phyloP scores from a whole-genome alignment of 2,888 invertebrate genomes.

The Phragmatobia fuliginosa region DNA sequence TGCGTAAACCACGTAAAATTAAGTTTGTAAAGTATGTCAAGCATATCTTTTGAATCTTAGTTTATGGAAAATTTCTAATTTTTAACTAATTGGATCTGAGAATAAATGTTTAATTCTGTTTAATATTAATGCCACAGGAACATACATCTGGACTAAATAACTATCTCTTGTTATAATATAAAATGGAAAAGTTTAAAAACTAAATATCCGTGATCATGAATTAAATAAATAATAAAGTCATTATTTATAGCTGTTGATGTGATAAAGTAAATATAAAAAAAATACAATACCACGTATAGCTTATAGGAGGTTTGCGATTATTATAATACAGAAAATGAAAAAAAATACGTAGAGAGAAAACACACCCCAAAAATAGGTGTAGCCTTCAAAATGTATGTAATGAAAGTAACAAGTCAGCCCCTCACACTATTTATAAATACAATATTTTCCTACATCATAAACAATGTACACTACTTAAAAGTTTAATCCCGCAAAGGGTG shows the following conservation, averaged over 20 bases:
- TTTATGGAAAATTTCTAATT: not conserved
- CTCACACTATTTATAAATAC: constrained; percentile 13
- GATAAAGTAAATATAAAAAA: too few relatives aligned
- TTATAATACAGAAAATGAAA: not conserved
- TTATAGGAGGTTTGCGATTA: not conserved
- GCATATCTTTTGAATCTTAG: not conserved
- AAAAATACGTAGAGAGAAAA: not conserved
- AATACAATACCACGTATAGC: too few relatives aligned
- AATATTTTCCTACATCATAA: constrained; percentile 27
- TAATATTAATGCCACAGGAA: too few relatives aligned
- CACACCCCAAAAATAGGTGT: not conserved
- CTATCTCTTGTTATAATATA: too few relatives aligned
- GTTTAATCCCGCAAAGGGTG: constrained; percentile 48
- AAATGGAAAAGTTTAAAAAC: too few relatives aligned
- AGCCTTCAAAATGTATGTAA: not conserved
- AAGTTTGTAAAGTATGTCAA: not conserved
- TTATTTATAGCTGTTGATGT: too few relatives aligned
- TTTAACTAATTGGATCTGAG: not conserved
- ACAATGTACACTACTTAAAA: constrained; percentile 52
- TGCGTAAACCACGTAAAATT: not conserved
- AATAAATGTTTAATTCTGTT: too few relatives aligned
- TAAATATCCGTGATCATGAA: too few relatives aligned
- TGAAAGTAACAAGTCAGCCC: constrained; percentile 5
- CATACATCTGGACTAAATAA: too few relatives aligned
- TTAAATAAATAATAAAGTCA: too few relatives aligned